phyloP scores from a whole-genome alignment of 2,113 vertebrate species.

The Apteryx mantelli region DNA sequence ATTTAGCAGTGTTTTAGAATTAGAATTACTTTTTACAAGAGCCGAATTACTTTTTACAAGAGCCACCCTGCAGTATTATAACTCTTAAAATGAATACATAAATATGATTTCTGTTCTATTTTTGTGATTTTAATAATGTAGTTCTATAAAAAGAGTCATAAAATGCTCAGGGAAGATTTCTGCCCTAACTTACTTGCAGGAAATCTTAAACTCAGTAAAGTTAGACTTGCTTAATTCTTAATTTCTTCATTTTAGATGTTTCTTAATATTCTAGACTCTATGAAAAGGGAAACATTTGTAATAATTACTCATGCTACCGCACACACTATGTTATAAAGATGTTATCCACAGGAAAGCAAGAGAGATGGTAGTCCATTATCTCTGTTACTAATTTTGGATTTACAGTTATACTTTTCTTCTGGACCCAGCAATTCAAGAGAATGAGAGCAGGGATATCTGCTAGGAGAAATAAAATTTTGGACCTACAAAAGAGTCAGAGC shows the following conservation, averaged over 20 bases:
- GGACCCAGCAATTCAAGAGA: background rate
- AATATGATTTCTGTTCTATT: background rate
- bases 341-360: background rate
- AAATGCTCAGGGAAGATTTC: background rate
- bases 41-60: background rate
- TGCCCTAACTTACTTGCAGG: background rate
- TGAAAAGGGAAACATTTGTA: background rate
- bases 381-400: slow-evolving; percentile 20
- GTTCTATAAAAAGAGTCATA: background rate
- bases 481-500: background rate
- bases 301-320: background rate
- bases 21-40: background rate
- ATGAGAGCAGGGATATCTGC: background rate
- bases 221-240: background rate
- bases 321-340: background rate
- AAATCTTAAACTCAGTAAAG: background rate
- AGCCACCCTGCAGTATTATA: background rate
- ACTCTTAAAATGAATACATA: background rate
- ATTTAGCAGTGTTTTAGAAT: background rate
- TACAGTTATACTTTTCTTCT: background rate
- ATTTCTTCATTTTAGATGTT: background rate
- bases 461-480: slow-evolving; percentile 30
- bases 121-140: background rate
- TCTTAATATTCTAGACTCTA: background rate
- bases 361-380: background rate